phyloP scores from a whole-genome alignment of 2,113 vertebrate genomes.

The Brachyhypopomus gauderio region DNA sequence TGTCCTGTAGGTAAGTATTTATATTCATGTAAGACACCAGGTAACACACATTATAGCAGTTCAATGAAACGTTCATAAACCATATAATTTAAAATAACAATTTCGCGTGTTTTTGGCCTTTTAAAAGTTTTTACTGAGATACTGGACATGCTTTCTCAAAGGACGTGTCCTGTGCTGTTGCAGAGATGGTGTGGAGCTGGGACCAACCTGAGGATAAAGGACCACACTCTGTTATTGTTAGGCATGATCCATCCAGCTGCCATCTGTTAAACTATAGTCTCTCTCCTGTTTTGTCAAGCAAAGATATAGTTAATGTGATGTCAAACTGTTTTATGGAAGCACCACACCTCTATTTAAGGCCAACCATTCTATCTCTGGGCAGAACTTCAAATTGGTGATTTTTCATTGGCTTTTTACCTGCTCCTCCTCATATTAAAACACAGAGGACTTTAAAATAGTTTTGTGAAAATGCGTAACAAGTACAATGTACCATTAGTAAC shows the following conservation, averaged over 20 bases:
- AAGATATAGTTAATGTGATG: not conserved
- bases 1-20: no score
- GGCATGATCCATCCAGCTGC: not conserved
- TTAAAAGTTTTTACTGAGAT: no score
- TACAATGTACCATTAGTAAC: not conserved
- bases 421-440: not conserved
- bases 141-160: not conserved
- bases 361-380: slow-evolving; percentile 7
- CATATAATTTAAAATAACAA: no score
- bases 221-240: not conserved
- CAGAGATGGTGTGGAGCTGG: not conserved
- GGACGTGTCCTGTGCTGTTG: not conserved
- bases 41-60: no score
- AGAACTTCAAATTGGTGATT: not conserved
- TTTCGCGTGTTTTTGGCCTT: no score
- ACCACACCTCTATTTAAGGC: not conserved
- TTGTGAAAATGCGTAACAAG: no score
- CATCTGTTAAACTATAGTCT: not conserved
- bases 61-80: no score
- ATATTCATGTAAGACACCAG: no score
- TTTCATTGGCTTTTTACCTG: not conserved
- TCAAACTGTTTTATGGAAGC: not conserved
- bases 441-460: not conserved
- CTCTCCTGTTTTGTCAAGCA: not conserved
- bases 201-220: not conserved